Evolutionary conservation across 1,140 invertebrate genomes (phyloP).

Genomic region (Scaptomyza hsui): DNA sequence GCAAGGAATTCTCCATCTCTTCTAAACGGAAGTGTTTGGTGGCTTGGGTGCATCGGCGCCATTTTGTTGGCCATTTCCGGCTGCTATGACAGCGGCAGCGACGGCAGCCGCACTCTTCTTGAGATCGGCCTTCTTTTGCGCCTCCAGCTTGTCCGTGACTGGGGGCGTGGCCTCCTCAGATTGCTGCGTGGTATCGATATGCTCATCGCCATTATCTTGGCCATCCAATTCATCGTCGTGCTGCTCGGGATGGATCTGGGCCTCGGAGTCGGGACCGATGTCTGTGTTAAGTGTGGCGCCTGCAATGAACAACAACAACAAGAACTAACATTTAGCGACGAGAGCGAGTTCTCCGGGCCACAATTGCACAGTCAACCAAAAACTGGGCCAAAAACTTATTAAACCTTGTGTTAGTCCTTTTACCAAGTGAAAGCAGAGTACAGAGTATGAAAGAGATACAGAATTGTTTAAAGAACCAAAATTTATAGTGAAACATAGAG

Average conservation of each 20-base stretch:
- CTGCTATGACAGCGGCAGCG: constrained; percentile 68
- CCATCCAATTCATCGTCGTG: constrained; percentile 79
- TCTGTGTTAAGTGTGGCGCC: constrained; percentile 83
- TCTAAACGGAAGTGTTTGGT: constrained; percentile 79
- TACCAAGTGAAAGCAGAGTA: constrained; percentile 57
- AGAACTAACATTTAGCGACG: constrained; percentile 83
- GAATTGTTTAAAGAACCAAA: constrained; percentile 20
- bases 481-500: constrained; percentile 22
- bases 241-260: constrained; percentile 80
- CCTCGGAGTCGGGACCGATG: constrained; percentile 83
- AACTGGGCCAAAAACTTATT: constrained; percentile 31
- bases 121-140: constrained; percentile 79
- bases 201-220: constrained; percentile 78
- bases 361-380: constrained; percentile 4
- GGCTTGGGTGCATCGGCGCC: constrained; percentile 71
- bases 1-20: constrained; percentile 18
- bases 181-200: constrained; percentile 81
- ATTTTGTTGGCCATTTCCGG: constrained; percentile 67
- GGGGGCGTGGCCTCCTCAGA: constrained; percentile 80
- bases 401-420: constrained; percentile 63
- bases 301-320: constrained; percentile 83
- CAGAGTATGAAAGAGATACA: constrained; percentile 16
- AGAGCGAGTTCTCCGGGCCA: constrained; percentile 40
- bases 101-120: constrained; percentile 71
- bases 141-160: constrained; percentile 80